phyloP scores from a whole-genome alignment of 2,888 invertebrate species.

The Lochmaea capreae region DNA sequence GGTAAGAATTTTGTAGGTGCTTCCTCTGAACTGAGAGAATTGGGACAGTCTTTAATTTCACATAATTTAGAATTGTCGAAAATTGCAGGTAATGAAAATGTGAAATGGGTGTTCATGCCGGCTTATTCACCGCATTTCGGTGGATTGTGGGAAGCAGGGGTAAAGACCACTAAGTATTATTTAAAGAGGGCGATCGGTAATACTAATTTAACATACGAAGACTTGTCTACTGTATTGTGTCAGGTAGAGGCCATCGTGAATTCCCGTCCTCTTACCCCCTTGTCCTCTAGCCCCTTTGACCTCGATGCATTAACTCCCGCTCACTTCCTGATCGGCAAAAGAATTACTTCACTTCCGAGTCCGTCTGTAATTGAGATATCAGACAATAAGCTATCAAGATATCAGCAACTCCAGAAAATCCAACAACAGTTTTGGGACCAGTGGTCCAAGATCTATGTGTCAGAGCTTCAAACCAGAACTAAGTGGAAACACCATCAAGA shows the following conservation, averaged over 20 bases:
- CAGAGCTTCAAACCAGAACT: neutral
- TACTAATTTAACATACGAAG: neutral
- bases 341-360: constrained; percentile 7
- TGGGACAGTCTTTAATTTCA: too few species aligned
- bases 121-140: neutral
- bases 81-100: too few species aligned
- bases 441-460: neutral
- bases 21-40: too few species aligned
- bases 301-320: constrained; percentile 14
- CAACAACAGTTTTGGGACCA: too few species aligned
- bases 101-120: too few species aligned
- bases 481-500: neutral
- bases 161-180: neutral
- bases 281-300: constrained; percentile 12
- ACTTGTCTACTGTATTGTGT: neutral
- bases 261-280: constrained; percentile 9
- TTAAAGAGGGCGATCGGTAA: neutral
- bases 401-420: neutral
- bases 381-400: neutral
- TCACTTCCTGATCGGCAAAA: constrained; percentile 18
- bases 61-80: too few species aligned
- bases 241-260: constrained; percentile 9
- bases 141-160: constrained; percentile 3
- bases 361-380: neutral
- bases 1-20: too few species aligned